Evolutionary conservation across 2,888 invertebrate species (phyloP).

Genomic region (Lasioglossum malachurum): DNA sequence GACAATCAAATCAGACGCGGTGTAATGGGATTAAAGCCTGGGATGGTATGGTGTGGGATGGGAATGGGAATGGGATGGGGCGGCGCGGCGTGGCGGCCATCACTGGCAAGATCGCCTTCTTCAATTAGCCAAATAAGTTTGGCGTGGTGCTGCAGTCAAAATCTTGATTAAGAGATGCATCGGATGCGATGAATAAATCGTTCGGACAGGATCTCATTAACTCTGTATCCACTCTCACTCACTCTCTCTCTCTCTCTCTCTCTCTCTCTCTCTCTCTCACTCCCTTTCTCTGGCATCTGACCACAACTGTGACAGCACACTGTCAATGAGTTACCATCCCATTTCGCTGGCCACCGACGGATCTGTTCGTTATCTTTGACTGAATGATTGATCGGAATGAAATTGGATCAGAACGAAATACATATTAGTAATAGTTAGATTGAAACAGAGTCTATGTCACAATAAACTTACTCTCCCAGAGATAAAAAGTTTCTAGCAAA

Average conservation of each 20-base stretch:
- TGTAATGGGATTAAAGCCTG: slow-evolving; percentile 27
- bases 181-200: slow-evolving; percentile 51
- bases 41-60: background rate
- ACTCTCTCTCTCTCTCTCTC: too few relatives aligned
- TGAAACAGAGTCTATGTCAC: background rate
- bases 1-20: slow-evolving; percentile 27
- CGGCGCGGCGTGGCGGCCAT: slow-evolving; percentile 19
- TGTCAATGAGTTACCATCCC: slow-evolving; percentile 3
- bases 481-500: background rate
- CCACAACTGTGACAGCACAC: slow-evolving; percentile 41
- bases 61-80: background rate
- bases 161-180: slow-evolving; percentile 69
- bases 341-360: background rate
- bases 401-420: background rate
- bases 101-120: slow-evolving; percentile 45
- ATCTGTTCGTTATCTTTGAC: background rate
- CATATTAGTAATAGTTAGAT: background rate
- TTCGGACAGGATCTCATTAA: slow-evolving; percentile 58
- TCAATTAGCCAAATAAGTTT: slow-evolving; percentile 76
- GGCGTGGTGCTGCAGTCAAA: slow-evolving; percentile 52
- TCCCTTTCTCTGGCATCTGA: slow-evolving; percentile 25
- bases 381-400: background rate
- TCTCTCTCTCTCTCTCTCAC: too few relatives aligned
- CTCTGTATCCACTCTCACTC: slow-evolving; percentile 45
- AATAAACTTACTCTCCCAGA: background rate